phyloP scores from a whole-genome alignment of 2,797 vertebrate species.

The Dermochelys coriacea region DNA sequence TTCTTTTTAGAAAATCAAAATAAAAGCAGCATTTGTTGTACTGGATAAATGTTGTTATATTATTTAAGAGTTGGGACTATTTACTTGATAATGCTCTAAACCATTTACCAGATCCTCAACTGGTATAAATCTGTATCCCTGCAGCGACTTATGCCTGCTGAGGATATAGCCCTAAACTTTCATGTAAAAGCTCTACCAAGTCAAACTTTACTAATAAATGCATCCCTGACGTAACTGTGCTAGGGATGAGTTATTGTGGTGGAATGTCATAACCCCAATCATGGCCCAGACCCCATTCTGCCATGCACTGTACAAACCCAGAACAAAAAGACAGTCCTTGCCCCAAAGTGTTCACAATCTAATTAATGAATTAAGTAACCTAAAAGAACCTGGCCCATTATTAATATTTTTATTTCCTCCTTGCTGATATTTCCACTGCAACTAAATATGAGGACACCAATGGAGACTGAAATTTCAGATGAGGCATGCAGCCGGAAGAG shows the following conservation, averaged over 20 bases:
- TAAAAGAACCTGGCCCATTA: fast-evolving
- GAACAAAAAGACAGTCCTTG: background rate
- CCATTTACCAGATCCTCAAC: constrained; percentile 9
- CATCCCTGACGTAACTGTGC: background rate
- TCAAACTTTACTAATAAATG: background rate
- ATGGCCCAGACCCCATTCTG: background rate
- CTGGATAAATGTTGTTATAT: constrained; percentile 33
- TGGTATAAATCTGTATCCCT: background rate
- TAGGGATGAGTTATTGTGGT: background rate
- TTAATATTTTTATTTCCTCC: background rate
- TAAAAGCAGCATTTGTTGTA: constrained; percentile 58
- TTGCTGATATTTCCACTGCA: background rate
- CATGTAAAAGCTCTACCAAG: background rate
- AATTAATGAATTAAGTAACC: fast-evolving
- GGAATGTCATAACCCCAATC: background rate
- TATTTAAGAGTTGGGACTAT: constrained; percentile 32
- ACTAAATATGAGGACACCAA: background rate
- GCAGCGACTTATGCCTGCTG: background rate
- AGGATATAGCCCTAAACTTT: background rate
- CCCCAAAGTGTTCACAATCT: background rate
- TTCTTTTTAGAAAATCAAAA: constrained; percentile 62
- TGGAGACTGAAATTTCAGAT: background rate
- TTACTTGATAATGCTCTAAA: background rate
- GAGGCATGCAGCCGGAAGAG: background rate
- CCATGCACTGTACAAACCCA: background rate